Evolutionary conservation across 2,888 invertebrate species (phyloP), one percentile per base, ranked within the genome.

Genomic region (Synergus laeviventris): DNA sequence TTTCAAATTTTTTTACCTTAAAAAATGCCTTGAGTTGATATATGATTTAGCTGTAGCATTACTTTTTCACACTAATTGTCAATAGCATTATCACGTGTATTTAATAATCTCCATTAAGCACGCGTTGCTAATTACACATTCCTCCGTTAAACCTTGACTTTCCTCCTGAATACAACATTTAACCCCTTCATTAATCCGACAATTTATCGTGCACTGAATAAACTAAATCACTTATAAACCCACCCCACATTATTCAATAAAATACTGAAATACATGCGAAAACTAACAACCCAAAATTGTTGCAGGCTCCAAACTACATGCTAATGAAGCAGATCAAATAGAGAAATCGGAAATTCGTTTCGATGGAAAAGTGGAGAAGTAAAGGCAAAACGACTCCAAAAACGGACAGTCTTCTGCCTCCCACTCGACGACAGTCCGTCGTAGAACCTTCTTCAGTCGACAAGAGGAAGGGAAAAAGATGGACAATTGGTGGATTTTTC

Each of bases 401-500:
- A 70, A 82, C 82, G 80, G 86, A 86, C 24, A 86, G 86, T 70
- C 80, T 87, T 24, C 73, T 86, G 24, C 86, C 87, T 5, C 85
- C 87, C 0, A 87, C 84, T 0, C 78, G 81, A 31, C 85, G 85
- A 5, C 21, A 82, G 14, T 78, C 82, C 75, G 59, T 81, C 81
- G n/a, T 70, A 0, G 82, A 82, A 12, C 74, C 82, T 24, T 78
- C 79, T 3, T 38, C 80, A 2, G 64, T 79, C 1, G 83, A 93
- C 81, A 93, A 93, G 86, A 94, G 94, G 85, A 95, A 94, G 84
- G 92, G 91, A 84, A 94, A 93, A 87, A 96, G 96, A 90, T 97
- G 96, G 96, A 95, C 95, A 11, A 93, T 97, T 61, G 96, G 96
- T 9, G 95, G 95, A 85, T 92, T 97, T 3, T 95, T 97, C 87